These are phyloP conservation scores for Coilia nasus DNA, from an alignment of 2,797 vertebrate genomes.

Conservation along the genomic window DNA sequence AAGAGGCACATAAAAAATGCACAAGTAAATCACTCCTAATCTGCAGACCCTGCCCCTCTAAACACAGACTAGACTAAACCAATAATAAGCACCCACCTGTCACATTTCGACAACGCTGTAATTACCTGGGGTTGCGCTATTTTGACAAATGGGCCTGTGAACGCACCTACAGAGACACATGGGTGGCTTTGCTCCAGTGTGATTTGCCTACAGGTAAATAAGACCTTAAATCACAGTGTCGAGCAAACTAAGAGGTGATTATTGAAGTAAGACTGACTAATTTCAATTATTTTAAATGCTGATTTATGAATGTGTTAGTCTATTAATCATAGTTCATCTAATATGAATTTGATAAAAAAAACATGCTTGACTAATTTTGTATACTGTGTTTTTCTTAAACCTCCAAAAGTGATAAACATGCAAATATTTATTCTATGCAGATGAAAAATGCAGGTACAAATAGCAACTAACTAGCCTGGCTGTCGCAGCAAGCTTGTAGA, in stretches of 20 bases:
- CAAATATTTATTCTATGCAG: too few relatives aligned
- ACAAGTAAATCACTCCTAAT: constrained; percentile 23
- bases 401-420: too few relatives aligned
- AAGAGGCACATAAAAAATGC: background rate
- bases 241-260: background rate
- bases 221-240: background rate
- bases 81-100: constrained; percentile 9
- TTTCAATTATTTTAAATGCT: too few relatives aligned
- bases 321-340: too few relatives aligned
- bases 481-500: too few relatives aligned
- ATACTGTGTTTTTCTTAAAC: too few relatives aligned
- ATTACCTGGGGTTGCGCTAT: background rate
- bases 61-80: constrained; percentile 15
- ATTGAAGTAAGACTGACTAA: too few relatives aligned
- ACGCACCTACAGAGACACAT: background rate
- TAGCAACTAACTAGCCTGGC: too few relatives aligned
- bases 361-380: too few relatives aligned
- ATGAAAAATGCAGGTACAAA: too few relatives aligned
- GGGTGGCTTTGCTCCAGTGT: background rate
- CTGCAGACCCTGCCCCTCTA: background rate
- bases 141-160: constrained; percentile 9
- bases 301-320: too few relatives aligned
- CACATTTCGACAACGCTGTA: background rate
- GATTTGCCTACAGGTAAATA: background rate
- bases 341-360: too few relatives aligned